Conservation (phyloP, 1,140 invertebrate genomes). For the Ganaspis sp. region DNA sequence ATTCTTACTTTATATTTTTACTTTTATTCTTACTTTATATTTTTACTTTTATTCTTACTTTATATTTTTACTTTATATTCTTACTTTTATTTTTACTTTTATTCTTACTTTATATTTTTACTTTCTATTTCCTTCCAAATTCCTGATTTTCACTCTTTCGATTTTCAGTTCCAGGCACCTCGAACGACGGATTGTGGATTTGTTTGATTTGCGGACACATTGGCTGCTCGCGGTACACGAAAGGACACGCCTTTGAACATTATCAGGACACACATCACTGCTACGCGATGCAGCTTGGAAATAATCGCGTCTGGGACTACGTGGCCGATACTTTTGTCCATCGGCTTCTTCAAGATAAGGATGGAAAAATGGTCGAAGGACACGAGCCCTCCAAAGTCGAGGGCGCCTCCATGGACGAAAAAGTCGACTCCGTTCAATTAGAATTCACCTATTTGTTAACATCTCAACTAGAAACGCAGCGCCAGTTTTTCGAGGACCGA, state of each 20-base stretch:
- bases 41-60: no score
- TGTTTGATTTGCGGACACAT: slow-evolving; percentile 99
- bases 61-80: no score
- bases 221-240: slow-evolving; percentile 88
- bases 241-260: slow-evolving; percentile 88
- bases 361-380: slow-evolving; percentile 94
- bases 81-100: no score
- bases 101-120: no score
- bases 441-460: slow-evolving; percentile 99
- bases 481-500: slow-evolving; percentile 93
- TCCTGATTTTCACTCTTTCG: no score
- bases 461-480: slow-evolving; percentile 95
- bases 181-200: slow-evolving; percentile 94
- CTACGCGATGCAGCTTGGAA: slow-evolving; percentile 96
- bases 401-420: slow-evolving; percentile 83
- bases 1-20: no score
- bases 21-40: no score
- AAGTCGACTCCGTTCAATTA: slow-evolving; percentile 93
- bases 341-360: slow-evolving; percentile 96
- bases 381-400: slow-evolving; percentile 74
- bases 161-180: slow-evolving; percentile 73
- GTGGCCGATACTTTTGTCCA: slow-evolving; percentile 98
- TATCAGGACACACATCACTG: slow-evolving; percentile 97
- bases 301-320: slow-evolving; percentile 99
- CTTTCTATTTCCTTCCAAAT: no score